These are phyloP conservation scores for Gortyna flavago DNA, from an alignment of 2,888 invertebrate species.

Conservation along the genomic window DNA sequence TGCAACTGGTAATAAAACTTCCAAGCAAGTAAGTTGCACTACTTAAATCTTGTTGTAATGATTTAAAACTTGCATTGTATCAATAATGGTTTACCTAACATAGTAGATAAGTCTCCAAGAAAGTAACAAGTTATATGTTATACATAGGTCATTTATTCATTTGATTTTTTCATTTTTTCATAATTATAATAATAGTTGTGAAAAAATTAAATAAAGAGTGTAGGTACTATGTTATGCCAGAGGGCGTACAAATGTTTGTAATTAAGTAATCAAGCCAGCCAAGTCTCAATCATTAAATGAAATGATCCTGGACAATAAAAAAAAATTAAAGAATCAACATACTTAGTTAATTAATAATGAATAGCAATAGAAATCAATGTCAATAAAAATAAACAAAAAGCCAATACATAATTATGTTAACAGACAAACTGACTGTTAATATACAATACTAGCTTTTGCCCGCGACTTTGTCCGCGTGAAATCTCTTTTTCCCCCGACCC, in stretches of 20 bases:
- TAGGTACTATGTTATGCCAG: neutral
- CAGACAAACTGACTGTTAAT: too few relatives aligned
- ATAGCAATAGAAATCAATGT: too few relatives aligned
- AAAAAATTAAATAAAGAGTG: neutral
- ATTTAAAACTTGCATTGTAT: conserved; percentile 21
- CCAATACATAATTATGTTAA: too few relatives aligned
- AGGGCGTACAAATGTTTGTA: neutral
- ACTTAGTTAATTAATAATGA: neutral
- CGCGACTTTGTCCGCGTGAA: too few relatives aligned
- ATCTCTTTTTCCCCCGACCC: too few relatives aligned
- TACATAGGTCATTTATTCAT: neutral
- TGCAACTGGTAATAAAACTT: conserved; percentile 18
- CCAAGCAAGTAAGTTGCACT: conserved; percentile 2
- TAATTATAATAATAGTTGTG: neutral
- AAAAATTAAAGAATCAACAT: too few relatives aligned
- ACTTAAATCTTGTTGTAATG: conserved; percentile 11
- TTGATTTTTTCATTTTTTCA: too few relatives aligned
- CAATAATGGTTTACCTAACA: conserved; percentile 3
- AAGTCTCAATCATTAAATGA: neutral
- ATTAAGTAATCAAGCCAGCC: neutral
- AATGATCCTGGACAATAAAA: neutral
- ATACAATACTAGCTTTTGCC: too few relatives aligned
- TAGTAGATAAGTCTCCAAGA: neutral
- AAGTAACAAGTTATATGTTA: neutral
- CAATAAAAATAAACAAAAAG: neutral